phyloP scores from a whole-genome alignment of 2,888 invertebrate genomes.

The Dichetophora obliterata region DNA sequence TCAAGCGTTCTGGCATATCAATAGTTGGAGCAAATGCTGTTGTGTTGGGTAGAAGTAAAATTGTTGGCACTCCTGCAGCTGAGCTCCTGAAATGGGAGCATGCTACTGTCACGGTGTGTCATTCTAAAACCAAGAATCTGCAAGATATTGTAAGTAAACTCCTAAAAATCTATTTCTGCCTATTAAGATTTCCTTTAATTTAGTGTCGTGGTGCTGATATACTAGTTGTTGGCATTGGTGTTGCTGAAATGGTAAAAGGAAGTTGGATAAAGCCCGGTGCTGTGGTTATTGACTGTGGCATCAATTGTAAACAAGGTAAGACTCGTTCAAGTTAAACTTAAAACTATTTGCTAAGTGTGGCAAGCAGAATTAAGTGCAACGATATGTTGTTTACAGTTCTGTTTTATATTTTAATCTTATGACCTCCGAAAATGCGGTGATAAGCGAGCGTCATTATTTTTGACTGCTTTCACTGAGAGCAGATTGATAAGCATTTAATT shows the following conservation, averaged over 20 bases:
- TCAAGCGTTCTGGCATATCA: conserved; percentile 80
- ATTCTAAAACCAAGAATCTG: conserved; percentile 91
- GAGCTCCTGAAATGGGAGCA: conserved; percentile 96
- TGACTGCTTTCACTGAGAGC: too few relatives aligned
- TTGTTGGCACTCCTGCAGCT: conserved; percentile 95
- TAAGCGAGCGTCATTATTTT: too few relatives aligned
- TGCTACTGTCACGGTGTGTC: conserved; percentile 97
- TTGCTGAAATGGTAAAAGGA: conserved; percentile 89
- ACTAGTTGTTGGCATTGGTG: conserved; percentile 95
- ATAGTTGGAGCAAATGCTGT: conserved; percentile 90
- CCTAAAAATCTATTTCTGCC: background rate
- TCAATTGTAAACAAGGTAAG: conserved; percentile 88
- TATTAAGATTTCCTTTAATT: conserved; percentile 24
- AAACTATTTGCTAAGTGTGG: too few relatives aligned
- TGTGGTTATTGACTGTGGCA: conserved; percentile 98
- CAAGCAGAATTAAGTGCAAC: too few relatives aligned
- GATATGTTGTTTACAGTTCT: too few relatives aligned
- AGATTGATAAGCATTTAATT: too few relatives aligned
- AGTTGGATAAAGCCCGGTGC: conserved; percentile 98
- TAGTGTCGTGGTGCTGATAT: conserved; percentile 89
- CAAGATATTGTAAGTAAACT: conserved; percentile 75
- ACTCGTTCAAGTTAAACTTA: background rate
- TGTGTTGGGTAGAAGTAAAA: conserved; percentile 96
- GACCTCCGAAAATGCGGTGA: too few relatives aligned
- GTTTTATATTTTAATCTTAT: too few relatives aligned